Conservation (phyloP, 2,888 invertebrate genomes). For the Drosophila putrida region DNA sequence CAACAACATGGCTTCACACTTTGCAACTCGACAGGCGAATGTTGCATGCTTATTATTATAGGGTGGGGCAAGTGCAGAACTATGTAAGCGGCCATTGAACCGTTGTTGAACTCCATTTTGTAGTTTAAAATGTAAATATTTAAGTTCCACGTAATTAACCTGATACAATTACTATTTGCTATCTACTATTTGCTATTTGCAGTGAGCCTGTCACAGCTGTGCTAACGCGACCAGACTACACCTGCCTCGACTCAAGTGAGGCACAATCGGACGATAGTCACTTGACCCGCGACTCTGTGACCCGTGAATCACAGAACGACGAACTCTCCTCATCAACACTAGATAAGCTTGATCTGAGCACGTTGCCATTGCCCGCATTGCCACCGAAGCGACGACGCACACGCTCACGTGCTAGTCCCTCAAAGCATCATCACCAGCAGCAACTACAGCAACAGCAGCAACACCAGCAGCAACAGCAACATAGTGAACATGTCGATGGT, state of each 20-base stretch:
- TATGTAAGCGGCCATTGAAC: conserved; percentile 54
- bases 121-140: conserved; percentile 26
- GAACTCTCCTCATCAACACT: conserved; percentile 82
- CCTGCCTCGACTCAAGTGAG: conserved; percentile 83
- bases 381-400: conserved; percentile 84
- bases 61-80: conserved; percentile 48
- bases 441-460: conserved; percentile 30
- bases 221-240: conserved; percentile 76
- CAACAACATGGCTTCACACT: conserved; percentile 49
- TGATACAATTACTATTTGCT: not conserved
- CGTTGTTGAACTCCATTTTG: conserved; percentile 20
- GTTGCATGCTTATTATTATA: conserved; percentile 36
- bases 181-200: not conserved
- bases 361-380: conserved; percentile 84
- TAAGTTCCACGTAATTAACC: conserved; percentile 16
- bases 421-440: conserved; percentile 64
- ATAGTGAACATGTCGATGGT: conserved; percentile 43
- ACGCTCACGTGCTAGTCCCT: conserved; percentile 79
- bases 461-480: conserved; percentile 33
- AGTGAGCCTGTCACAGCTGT: conserved; percentile 30
- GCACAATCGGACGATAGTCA: conserved; percentile 84
- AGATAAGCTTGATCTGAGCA: conserved; percentile 84
- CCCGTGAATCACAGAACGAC: conserved; percentile 83
- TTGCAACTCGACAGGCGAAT: conserved; percentile 36
- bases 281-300: conserved; percentile 82